Base-by-base conservation (phyloP, 2,797 vertebrate genomes). In the Chrysocyon brachyurus region DNA sequence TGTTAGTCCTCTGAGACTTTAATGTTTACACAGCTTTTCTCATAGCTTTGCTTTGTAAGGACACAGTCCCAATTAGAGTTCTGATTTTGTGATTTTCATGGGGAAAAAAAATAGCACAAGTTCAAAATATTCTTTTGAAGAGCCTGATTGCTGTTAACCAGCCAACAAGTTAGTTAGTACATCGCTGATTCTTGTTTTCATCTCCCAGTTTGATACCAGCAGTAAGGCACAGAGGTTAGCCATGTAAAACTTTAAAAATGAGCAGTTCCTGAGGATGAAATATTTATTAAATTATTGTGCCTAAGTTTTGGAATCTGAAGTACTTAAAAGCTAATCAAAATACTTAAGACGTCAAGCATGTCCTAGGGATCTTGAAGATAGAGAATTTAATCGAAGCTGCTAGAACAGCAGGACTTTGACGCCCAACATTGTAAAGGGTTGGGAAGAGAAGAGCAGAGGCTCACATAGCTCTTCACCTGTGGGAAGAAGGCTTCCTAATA, bases 1-100 rank as follows among this genome's bases (percentile, higher is more conserved):
- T 97, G 97, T 94, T 96, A 73, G 97, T 98, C 98, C 94, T 97
- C 54, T 0, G 28, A 98, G 98, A 97, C 94, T 97, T 98, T 92
- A 89, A 97, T 98, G 97, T 99, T 99, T 99, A 98, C 97, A 98
- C 98, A 99, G 98, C 98, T 98, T 99, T 98, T 98, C 98, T 98
- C 96, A 96, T 22, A 82, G 95, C 98, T 98, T 97, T 98, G 96
- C 98, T 98, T 98, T 98, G 94, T 98, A 98, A 98, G 96, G 97
- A 98, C 98, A 98, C 94, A 98, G 98, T 97, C 97, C 92, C 97
- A 98, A 98, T 98, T 98, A 99, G 98, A 98, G 97, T 95, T 98
- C 98, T 96, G 96, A 98, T 98, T 98, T 98, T 97, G 97, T 79
- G 95, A 97, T 98, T 98, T 98, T 97, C 87, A 85, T 61, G 56